Conservation (phyloP, 2,888 invertebrate genomes). For the Alloplasta piceator region DNA sequence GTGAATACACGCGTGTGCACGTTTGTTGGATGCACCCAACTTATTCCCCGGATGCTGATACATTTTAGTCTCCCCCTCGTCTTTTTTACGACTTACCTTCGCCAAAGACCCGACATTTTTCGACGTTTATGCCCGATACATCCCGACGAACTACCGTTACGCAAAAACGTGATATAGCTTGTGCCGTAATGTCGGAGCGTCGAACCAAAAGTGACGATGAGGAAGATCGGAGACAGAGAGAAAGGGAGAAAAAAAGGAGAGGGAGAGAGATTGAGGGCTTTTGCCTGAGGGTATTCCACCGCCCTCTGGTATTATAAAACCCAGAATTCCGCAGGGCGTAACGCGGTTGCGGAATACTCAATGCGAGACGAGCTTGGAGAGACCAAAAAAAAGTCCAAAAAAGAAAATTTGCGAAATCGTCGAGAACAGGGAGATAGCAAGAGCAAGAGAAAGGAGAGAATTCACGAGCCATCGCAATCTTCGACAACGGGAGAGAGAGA, state of each 20-base stretch:
- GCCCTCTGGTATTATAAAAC: conserved; percentile 21
- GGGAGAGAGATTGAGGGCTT: neutral
- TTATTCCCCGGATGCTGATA: neutral
- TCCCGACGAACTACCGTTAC: conserved; percentile 50
- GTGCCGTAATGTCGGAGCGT: conserved; percentile 27
- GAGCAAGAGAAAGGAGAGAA: conserved; percentile 14
- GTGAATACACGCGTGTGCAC: conserved; percentile 2
- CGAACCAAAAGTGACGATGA: conserved; percentile 29
- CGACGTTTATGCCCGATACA: conserved; percentile 50
- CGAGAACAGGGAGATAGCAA: conserved; percentile 18
- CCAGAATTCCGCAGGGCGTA: conserved; percentile 15
- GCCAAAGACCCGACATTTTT: conserved; percentile 42
- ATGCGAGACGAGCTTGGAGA: conserved; percentile 19
- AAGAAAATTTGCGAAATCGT: conserved; percentile 32
- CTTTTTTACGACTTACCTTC: conserved; percentile 49
- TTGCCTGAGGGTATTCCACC: conserved; percentile 6
- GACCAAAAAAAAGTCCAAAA: conserved; percentile 30
- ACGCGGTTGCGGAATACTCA: conserved; percentile 43
- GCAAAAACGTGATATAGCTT: conserved; percentile 52
- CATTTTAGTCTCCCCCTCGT: neutral
- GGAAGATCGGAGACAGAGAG: neutral
- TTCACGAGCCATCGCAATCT: conserved; percentile 35
- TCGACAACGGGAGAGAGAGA: conserved; percentile 24
- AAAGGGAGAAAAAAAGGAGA: neutral
- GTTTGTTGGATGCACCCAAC: neutral